Percentiles rank a stretch among this genome's conserved stretches.
These are phyloP conservation scores for Brachyalestes nurse DNA, from an alignment of 2,797 vertebrate species.

Conservation along the genomic window DNA sequence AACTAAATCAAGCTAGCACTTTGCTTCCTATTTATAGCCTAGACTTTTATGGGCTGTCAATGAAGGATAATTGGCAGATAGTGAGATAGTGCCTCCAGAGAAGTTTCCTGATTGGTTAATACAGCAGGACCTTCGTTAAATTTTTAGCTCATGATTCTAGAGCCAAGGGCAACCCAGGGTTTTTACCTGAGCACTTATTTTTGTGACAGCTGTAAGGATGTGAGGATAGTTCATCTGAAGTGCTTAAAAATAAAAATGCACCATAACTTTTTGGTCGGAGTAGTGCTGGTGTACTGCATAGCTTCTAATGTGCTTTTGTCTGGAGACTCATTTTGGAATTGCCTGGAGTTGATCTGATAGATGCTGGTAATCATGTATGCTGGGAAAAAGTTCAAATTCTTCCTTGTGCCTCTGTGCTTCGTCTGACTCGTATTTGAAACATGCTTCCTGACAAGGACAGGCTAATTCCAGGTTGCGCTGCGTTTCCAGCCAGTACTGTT, in stretches of 20 bases:
- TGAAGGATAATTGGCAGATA: not conserved
- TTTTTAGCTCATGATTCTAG: too few species aligned
- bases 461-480: not conserved
- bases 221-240: too few species aligned
- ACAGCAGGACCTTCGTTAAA: too few species aligned
- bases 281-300: not conserved
- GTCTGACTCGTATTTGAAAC: not conserved
- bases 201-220: too few species aligned
- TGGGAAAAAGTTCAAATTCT: not conserved
- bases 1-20: too few species aligned
- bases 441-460: not conserved
- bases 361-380: not conserved
- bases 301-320: not conserved
- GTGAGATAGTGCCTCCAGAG: too few species aligned
- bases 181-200: too few species aligned
- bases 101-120: too few species aligned
- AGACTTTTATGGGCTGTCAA: not conserved
- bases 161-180: too few species aligned
- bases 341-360: not conserved
- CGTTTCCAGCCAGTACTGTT: constrained; percentile 6
- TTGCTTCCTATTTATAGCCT: too few species aligned
- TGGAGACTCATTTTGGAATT: not conserved
- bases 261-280: not conserved
- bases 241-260: not conserved
- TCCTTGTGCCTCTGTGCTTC: not conserved